Evolutionary conservation across 1,140 invertebrate genomes (phyloP).

Genomic region (Eulimnadia texana): DNA sequence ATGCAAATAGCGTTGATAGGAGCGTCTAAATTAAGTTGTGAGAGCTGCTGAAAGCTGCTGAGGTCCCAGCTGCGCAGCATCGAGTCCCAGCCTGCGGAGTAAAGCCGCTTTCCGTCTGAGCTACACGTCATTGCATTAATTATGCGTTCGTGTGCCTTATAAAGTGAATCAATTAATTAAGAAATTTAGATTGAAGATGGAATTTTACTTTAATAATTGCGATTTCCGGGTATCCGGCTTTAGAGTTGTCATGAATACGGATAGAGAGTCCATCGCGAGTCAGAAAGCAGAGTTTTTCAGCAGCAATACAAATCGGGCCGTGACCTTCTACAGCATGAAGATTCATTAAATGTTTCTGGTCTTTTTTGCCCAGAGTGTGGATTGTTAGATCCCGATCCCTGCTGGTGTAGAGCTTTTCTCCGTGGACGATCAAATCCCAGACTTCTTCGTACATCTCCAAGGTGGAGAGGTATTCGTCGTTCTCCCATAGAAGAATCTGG

Average conservation of each 20-base stretch:
- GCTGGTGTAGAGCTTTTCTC: constrained; percentile 4
- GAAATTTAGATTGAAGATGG: neutral
- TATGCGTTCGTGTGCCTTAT: constrained; percentile 4
- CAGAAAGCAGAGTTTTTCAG: constrained; percentile 1
- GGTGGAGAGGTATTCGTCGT: neutral
- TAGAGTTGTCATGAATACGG: constrained; percentile 7
- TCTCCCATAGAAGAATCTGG: constrained; percentile 8
- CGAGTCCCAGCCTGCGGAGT: constrained; percentile 12
- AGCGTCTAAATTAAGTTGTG: neutral
- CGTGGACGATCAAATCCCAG: constrained; percentile 9
- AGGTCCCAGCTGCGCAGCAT: constrained; percentile 10
- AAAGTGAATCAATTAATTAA: neutral
- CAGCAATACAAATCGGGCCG: constrained; percentile 6
- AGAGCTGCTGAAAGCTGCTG: neutral
- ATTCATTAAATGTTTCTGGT: neutral
- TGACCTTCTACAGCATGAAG: constrained; percentile 6
- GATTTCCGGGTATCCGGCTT: neutral
- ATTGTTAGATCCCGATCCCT: constrained; percentile 12
- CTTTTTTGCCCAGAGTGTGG: constrained; percentile 1
- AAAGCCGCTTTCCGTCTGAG: constrained; percentile 6
- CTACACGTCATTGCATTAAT: constrained; percentile 10
- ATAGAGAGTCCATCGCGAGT: constrained; percentile 9
- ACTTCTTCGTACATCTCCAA: constrained; percentile 13
- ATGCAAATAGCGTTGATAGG: constrained; percentile 6
- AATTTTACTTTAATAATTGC: constrained; percentile 2